Conservation (phyloP, 2,888 invertebrate genomes). For the Cheilosia vulpina region DNA sequence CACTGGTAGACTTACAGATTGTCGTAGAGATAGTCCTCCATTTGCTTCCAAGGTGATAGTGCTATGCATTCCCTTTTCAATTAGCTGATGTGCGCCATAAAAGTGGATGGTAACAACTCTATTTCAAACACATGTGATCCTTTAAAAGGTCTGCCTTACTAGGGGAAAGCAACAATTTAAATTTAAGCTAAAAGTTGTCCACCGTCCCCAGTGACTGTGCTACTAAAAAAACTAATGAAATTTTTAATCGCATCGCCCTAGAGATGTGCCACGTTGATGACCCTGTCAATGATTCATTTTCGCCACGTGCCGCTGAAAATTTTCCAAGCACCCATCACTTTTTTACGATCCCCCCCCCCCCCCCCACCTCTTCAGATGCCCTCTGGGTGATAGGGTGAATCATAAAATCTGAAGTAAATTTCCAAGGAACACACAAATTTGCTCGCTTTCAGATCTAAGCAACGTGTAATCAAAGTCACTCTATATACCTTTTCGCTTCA, state of each 20-base stretch:
- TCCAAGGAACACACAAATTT: conserved; percentile 6
- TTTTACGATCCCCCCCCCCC: neutral
- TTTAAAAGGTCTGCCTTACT: no score
- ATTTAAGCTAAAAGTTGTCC: no score
- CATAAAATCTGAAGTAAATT: conserved; percentile 27
- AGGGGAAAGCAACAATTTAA: no score
- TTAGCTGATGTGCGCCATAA: no score
- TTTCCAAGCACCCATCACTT: neutral
- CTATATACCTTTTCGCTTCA: conserved; percentile 44
- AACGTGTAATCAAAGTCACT: conserved; percentile 29
- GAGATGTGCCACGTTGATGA: neutral
- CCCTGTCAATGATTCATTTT: conserved; percentile 13
- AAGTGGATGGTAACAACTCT: no score
- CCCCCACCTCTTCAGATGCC: neutral
- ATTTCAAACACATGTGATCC: no score
- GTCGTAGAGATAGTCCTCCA: no score
- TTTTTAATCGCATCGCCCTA: neutral
- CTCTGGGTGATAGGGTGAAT: neutral
- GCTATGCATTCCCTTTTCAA: no score
- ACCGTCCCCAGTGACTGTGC: neutral
- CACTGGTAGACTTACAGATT: no score
- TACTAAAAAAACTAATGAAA: conserved; percentile 18
- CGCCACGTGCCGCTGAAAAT: neutral
- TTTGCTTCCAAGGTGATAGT: no score
- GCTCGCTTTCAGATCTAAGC: conserved; percentile 12